These are phyloP conservation scores for Argynnis bischoffii DNA, from an alignment of 2,888 invertebrate genomes.

Conservation along the genomic window DNA sequence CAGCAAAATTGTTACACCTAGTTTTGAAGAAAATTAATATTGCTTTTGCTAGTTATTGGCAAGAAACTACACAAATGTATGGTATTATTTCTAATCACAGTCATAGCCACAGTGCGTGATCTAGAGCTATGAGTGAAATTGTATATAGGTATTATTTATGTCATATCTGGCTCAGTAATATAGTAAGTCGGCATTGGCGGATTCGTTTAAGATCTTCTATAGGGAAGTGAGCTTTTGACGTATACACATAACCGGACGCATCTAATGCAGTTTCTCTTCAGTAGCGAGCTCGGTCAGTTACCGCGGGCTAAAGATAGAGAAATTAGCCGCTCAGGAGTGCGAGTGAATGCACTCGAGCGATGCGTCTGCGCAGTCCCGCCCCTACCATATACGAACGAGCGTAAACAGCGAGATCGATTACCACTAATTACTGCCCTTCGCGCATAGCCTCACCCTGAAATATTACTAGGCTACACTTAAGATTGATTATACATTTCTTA, in stretches of 20 bases:
- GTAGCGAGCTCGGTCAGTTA: conserved; percentile 75
- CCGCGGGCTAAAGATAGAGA: conserved; percentile 80
- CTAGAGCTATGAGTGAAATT: conserved; percentile 30
- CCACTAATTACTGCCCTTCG: conserved; percentile 73
- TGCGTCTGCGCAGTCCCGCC: conserved; percentile 53
- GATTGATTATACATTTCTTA: conserved; percentile 38
- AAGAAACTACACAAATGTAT: conserved; percentile 48
- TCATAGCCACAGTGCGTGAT: conserved; percentile 44
- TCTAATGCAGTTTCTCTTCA: conserved; percentile 78
- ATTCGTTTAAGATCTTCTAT: conserved; percentile 20
- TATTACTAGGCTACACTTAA: conserved; percentile 47
- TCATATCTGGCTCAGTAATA: conserved; percentile 24
- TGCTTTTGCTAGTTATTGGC: conserved; percentile 52
- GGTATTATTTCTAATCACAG: conserved; percentile 58
- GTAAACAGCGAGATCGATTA: conserved; percentile 77
- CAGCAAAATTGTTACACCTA: conserved; percentile 55
- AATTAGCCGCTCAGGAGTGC: conserved; percentile 73
- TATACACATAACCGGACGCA: conserved; percentile 71
- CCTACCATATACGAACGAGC: conserved; percentile 70
- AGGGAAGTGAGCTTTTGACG: conserved; percentile 49
- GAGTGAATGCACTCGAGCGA: conserved; percentile 69
- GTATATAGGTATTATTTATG: conserved; percentile 21
- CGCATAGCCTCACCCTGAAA: conserved; percentile 54
- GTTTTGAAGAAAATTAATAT: conserved; percentile 61
- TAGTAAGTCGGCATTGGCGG: conserved; percentile 22